Conservation (phyloP, 1,140 invertebrate genomes). For the Drosophila athabasca region DNA sequence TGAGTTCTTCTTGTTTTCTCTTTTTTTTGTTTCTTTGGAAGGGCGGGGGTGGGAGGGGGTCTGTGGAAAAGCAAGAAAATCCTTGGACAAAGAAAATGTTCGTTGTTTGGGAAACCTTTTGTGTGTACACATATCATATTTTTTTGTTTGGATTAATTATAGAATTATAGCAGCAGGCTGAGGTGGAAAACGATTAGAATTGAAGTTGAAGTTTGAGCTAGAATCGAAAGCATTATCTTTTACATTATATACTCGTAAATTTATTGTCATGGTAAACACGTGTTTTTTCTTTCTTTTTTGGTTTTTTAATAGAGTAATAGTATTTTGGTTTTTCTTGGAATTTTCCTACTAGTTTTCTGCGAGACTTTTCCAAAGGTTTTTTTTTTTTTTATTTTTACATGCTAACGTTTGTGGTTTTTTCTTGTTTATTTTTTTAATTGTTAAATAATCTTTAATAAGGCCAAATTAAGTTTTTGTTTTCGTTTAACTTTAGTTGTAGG, state of each 20-base stretch:
- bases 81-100: conserved; percentile 67
- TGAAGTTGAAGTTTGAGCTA: conserved; percentile 42
- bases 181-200: conserved; percentile 51
- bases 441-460: conserved; percentile 81
- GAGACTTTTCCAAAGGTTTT: conserved; percentile 71
- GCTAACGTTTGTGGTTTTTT: conserved; percentile 5
- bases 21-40: conserved; percentile 6
- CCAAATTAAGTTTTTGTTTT: conserved; percentile 76
- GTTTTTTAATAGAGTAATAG: conserved; percentile 56
- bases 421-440: conserved; percentile 39
- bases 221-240: conserved; percentile 68
- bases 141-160: conserved; percentile 14
- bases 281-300: conserved; percentile 24
- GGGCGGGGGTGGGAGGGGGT: too few species aligned
- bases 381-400: conserved; percentile 35
- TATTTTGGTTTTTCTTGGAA: conserved; percentile 68
- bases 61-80: conserved; percentile 74
- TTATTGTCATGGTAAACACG: conserved; percentile 80
- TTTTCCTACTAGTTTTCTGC: conserved; percentile 71
- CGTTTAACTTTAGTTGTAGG: conserved; percentile 21
- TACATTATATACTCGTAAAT: conserved; percentile 60
- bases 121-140: conserved; percentile 10
- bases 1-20: conserved; percentile 35
- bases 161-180: conserved; percentile 16
- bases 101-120: conserved; percentile 83